Evolutionary conservation across 2,113 vertebrate genomes (phyloP).

Genomic region (Lagopus muta): DNA sequence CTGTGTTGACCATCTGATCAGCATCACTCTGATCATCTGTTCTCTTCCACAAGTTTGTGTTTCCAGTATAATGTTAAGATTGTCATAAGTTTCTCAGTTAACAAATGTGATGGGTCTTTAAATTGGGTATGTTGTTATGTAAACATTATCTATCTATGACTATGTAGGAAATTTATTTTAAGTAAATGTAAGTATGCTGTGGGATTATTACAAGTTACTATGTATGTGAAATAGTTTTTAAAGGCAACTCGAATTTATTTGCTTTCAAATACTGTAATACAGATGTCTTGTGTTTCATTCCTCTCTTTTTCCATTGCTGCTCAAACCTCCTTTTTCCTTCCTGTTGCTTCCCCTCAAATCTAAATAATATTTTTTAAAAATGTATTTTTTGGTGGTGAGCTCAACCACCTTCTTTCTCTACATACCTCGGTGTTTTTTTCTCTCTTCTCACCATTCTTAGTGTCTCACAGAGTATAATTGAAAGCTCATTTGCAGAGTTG

Average conservation of each 20-base stretch:
- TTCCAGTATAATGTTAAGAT: background rate
- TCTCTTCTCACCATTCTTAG: background rate
- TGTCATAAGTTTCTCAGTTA: background rate
- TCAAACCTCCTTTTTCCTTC: background rate
- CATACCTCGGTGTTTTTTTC: background rate
- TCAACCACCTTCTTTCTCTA: background rate
- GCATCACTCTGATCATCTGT: background rate
- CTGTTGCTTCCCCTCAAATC: background rate
- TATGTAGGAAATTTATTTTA: background rate
- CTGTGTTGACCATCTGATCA: background rate
- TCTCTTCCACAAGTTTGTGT: background rate
- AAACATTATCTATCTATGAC: background rate
- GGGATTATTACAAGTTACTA: background rate
- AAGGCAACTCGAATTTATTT: background rate
- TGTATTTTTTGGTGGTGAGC: background rate
- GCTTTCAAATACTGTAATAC: background rate
- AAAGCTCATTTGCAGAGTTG: background rate
- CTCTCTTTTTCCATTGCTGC: accelerated
- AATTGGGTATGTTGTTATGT: background rate
- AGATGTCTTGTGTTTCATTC: background rate
- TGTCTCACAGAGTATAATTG: background rate
- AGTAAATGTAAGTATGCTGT: background rate
- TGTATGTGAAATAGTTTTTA: background rate
- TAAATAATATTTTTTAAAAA: background rate
- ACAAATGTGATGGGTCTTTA: background rate